phyloP scores from a whole-genome alignment of 2,113 vertebrate genomes.

The Thalassarche chlororhynchos region DNA sequence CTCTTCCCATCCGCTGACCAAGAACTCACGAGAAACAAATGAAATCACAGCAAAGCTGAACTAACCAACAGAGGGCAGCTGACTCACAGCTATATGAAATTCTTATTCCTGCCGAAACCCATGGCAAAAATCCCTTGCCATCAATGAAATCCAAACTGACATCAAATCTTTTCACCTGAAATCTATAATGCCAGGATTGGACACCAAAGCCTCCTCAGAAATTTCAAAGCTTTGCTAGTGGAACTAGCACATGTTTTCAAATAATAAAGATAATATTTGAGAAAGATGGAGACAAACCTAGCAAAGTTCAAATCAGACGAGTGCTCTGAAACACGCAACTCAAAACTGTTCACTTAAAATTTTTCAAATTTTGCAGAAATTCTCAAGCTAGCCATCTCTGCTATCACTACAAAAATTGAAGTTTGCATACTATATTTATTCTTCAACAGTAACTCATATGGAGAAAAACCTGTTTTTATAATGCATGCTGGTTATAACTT shows the following conservation, averaged over 20 bases:
- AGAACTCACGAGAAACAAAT: background rate
- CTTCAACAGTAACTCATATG: background rate
- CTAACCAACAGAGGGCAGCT: slow-evolving; percentile 27
- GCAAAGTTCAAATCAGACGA: background rate
- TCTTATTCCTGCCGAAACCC: background rate
- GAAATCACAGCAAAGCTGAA: background rate
- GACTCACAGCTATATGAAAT: background rate
- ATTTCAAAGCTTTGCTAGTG: background rate
- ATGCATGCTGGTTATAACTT: background rate
- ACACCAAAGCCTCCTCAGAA: background rate
- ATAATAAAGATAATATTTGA: background rate
- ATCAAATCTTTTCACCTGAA: background rate
- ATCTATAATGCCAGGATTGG: background rate
- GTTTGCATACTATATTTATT: background rate
- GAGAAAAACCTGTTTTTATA: background rate
- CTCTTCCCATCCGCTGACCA: background rate
- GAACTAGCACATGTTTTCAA: background rate
- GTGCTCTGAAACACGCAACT: background rate
- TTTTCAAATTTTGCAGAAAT: background rate
- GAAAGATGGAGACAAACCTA: background rate
- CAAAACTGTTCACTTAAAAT: background rate
- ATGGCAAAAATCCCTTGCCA: background rate
- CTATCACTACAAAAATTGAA: background rate
- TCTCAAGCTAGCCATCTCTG: background rate
- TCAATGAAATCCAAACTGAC: background rate